Percentiles rank a stretch among this genome's conserved stretches.
Conservation (phyloP, 2,888 invertebrate genomes). For the Dryococelus australis region DNA sequence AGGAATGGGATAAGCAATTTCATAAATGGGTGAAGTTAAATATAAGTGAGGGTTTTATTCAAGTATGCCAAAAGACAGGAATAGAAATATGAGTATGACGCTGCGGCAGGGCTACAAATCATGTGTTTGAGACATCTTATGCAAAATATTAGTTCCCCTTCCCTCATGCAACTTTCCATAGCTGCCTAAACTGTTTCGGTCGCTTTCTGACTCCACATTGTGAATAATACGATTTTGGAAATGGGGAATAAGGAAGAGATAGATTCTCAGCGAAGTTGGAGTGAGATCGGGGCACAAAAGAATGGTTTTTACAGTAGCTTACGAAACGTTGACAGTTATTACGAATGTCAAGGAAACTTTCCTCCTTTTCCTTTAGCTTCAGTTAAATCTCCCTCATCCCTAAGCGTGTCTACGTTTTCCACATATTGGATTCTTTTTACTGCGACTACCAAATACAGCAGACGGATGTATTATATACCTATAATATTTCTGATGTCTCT, state of each 20-base stretch:
- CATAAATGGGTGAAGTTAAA: too few relatives aligned
- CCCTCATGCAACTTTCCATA: neutral
- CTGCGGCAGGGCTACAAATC: neutral
- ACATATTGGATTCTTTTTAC: neutral
- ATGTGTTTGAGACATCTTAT: neutral
- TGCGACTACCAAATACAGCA: neutral
- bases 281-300: neutral
- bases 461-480: neutral
- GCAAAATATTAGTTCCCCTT: neutral
- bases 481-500: neutral
- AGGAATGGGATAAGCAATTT: too few relatives aligned
- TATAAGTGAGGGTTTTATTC: too few relatives aligned
- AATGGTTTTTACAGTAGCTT: neutral
- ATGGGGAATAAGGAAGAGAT: slow-evolving; percentile 21
- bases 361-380: neutral
- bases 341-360: slow-evolving; percentile 44
- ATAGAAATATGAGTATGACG: too few relatives aligned
- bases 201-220: slow-evolving; percentile 4
- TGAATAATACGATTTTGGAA: slow-evolving; percentile 18
- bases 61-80: too few relatives aligned
- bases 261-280: neutral
- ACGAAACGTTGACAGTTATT: slow-evolving; percentile 43
- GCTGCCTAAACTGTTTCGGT: neutral
- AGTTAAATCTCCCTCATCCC: slow-evolving; percentile 10
- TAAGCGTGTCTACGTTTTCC: neutral